Conservation (phyloP, 2,113 vertebrate species). For the Urocitellus parryii region DNA sequence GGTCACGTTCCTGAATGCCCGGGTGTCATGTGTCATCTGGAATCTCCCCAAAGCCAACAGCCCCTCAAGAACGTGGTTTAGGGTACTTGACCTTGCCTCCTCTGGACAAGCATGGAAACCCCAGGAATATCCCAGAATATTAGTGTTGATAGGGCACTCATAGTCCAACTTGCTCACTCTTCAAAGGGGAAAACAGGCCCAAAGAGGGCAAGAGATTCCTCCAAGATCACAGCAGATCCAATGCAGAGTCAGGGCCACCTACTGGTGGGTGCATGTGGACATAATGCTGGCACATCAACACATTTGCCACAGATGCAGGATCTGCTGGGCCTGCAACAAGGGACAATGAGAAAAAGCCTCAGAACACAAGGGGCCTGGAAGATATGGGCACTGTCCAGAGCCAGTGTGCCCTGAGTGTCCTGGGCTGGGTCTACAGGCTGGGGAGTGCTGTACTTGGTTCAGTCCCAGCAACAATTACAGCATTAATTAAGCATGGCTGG, state of each 20-base stretch:
- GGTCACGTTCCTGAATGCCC: background rate
- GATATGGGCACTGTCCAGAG: background rate
- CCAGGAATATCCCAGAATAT: constrained; percentile 41
- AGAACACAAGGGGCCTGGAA: background rate
- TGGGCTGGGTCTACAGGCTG: background rate
- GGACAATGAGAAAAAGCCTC: background rate
- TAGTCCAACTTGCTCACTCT: constrained; percentile 32
- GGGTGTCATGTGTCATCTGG: background rate
- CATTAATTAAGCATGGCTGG: background rate
- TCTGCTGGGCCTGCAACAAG: background rate
- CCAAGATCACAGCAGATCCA: background rate
- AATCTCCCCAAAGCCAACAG: background rate
- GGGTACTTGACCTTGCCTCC: constrained; percentile 5
- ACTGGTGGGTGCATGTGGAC: fast-evolving
- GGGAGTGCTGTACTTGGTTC: background rate
- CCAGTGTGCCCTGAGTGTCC: background rate
- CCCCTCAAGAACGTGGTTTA: background rate
- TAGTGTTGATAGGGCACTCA: background rate
- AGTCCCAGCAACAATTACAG: background rate
- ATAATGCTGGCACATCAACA: background rate
- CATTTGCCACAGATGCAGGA: background rate
- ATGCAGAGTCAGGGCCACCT: background rate
- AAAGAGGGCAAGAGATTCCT: background rate
- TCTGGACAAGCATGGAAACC: background rate
- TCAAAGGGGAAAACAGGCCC: background rate